phyloP scores from a whole-genome alignment of 2,888 invertebrate species.

The Trichopoda pennipes region DNA sequence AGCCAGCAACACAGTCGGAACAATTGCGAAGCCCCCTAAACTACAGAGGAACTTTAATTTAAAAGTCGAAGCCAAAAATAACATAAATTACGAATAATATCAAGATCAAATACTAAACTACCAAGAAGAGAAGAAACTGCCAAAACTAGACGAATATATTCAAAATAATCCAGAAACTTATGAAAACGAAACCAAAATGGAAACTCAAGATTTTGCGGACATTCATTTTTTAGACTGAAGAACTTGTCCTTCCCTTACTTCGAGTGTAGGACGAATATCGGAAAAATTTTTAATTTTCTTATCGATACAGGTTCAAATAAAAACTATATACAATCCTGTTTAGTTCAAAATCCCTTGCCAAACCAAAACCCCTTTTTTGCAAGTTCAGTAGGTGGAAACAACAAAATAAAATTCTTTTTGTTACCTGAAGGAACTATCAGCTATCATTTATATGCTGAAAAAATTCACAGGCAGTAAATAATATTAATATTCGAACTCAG shows the following conservation, averaged over 20 bases:
- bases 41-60: background rate
- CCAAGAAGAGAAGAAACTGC: conserved; percentile 17
- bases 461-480: too few species aligned
- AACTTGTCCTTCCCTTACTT: background rate
- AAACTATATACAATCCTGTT: too few species aligned
- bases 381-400: conserved; percentile 16
- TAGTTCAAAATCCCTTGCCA: background rate
- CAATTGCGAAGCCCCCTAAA: conserved; percentile 5
- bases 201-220: conserved; percentile 17
- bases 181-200: background rate
- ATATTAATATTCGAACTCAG: too few species aligned
- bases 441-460: too few species aligned
- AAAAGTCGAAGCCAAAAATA: background rate
- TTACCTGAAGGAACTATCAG: background rate
- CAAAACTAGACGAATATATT: conserved; percentile 21
- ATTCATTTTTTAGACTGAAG: conserved; percentile 47
- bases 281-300: conserved; percentile 28
- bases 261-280: too few species aligned
- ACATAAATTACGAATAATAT: background rate
- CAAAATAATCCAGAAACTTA: background rate
- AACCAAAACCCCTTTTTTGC: conserved; percentile 25
- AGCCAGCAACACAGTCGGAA: conserved; percentile 17
- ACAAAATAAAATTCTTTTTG: conserved; percentile 18
- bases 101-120: background rate
- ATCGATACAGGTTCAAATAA: conserved; percentile 34